Conservation (phyloP, 2,113 vertebrate genomes). For the Etia nguti region DNA sequence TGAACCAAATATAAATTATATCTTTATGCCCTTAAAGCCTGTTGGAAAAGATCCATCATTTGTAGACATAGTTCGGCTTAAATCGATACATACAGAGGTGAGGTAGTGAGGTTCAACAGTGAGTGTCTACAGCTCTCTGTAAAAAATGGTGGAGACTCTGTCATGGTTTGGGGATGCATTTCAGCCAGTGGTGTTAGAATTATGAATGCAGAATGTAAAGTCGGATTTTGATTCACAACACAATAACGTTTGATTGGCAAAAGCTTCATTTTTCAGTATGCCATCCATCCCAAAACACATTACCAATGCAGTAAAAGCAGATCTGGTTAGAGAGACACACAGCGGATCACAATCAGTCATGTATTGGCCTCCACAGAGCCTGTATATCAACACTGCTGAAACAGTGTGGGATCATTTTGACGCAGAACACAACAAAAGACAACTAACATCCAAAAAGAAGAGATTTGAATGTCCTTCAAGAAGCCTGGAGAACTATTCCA, state of each 20-base stretch:
- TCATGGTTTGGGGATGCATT: rapidly evolving
- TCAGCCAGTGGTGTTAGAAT: not conserved
- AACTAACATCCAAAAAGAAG: not conserved
- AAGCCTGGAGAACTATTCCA: not conserved
- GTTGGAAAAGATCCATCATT: not conserved
- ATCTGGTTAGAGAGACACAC: not conserved
- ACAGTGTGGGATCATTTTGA: not conserved
- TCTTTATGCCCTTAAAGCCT: not conserved
- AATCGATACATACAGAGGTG: not conserved
- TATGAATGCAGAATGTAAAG: not conserved
- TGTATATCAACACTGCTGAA: not conserved
- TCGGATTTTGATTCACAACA: not conserved
- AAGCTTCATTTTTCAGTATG: not conserved
- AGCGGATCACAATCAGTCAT: not conserved
- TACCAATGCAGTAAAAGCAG: not conserved
- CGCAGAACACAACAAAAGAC: not conserved
- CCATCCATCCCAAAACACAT: not conserved
- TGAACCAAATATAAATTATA: not conserved
- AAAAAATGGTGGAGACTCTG: not conserved
- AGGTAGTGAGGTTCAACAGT: not conserved
- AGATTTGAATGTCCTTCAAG: not conserved
- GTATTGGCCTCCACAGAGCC: rapidly evolving
- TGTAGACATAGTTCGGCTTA: not conserved
- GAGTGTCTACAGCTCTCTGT: not conserved
- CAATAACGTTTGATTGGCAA: not conserved